Evolutionary conservation across 2,113 vertebrate species (phyloP).

Genomic region (Pygoscelis adeliae): DNA sequence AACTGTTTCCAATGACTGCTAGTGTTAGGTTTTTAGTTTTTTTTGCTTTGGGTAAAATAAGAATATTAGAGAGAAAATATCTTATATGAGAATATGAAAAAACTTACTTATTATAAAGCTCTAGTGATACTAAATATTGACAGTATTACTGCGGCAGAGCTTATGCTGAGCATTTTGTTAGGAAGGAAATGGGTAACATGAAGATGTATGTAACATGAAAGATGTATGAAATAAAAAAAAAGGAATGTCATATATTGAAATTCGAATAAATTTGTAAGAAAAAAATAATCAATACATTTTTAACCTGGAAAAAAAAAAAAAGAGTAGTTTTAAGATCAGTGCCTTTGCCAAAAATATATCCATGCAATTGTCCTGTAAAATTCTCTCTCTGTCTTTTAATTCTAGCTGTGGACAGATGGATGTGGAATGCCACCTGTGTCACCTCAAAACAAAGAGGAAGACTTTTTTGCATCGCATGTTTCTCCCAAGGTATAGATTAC

Average conservation of each 20-base stretch:
- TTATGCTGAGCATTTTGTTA: not conserved
- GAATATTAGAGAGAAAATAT: not conserved
- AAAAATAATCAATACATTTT: not conserved
- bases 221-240: not conserved
- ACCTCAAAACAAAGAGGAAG: constrained; percentile 85
- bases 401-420: constrained; percentile 90
- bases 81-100: not conserved
- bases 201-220: not conserved
- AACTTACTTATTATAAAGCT: not conserved
- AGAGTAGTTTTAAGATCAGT: not conserved
- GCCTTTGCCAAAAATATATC: not conserved
- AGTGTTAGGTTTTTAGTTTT: not conserved
- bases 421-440: constrained; percentile 72
- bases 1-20: not conserved
- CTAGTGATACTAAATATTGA: not conserved
- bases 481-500: constrained; percentile 63
- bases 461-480: constrained; percentile 89
- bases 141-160: not conserved
- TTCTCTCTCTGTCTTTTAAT: not conserved
- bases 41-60: not conserved
- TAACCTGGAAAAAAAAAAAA: not conserved
- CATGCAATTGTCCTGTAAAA: not conserved
- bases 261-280: not conserved
- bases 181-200: not conserved
- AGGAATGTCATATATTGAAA: not conserved